A percentile compares a stretch with the other conserved stretches of the same genome.
Evolutionary conservation across 2,797 vertebrate genomes (phyloP).

Genomic region (Alca torda): DNA sequence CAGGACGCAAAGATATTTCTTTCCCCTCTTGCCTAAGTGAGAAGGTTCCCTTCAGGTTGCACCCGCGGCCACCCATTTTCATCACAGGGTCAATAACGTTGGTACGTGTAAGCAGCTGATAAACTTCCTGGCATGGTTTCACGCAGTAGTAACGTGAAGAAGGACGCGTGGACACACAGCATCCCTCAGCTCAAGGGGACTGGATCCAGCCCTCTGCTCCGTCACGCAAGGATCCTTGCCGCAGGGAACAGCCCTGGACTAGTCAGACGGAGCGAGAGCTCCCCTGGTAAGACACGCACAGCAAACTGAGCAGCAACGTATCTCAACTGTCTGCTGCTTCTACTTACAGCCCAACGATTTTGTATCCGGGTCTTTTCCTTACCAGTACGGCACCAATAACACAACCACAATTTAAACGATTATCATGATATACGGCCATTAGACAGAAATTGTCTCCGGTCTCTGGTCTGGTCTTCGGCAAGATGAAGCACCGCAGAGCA

Average conservation of each 20-base stretch:
- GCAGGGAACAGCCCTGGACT: background rate
- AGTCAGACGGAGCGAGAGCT: background rate
- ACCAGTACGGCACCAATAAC: background rate
- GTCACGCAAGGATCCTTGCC: background rate
- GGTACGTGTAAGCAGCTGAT: accelerated
- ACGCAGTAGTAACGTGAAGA: background rate
- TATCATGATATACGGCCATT: background rate
- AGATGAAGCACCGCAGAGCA: background rate
- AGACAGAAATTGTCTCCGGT: background rate
- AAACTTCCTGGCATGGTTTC: background rate
- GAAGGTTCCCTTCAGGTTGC: background rate
- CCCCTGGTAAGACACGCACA: too few relatives aligned
- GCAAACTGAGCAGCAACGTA: background rate
- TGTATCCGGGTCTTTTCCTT: background rate
- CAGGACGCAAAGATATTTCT: background rate
- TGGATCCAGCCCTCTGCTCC: background rate
- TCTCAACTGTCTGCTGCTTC: background rate
- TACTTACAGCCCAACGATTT: accelerated
- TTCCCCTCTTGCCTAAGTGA: background rate
- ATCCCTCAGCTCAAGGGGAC: background rate
- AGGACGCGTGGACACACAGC: background rate
- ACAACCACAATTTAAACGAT: background rate
- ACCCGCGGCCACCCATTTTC: background rate
- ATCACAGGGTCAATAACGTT: background rate
- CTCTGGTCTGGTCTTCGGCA: too few relatives aligned